Evolutionary conservation across 2,113 vertebrate species (phyloP), one percentile per base, ranked within the genome.

Genomic region (Collichthys lucidus): DNA sequence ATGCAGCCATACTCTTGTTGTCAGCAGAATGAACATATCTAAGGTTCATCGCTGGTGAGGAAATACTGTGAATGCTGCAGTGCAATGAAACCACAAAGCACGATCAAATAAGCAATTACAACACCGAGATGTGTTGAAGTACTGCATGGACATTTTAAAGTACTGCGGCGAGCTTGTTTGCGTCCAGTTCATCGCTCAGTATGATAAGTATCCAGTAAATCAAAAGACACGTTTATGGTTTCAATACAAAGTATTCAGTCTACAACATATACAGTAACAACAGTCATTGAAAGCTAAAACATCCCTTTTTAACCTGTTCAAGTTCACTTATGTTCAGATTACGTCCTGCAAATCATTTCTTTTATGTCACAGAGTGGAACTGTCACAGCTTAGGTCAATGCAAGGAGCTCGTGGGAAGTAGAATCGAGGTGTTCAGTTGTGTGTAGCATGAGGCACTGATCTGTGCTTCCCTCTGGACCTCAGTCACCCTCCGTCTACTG

Each of bases 171-270:
- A 57, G 42, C 52, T 59, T 9, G 8, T 55, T 55, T 49, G 19
- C 2, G 4, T 75, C 29, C 24, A 50, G 5, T 19, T 61, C 31
- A 47, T 52, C 5, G n/a, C 55, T 82, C 46, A 78, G 74, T 77
- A 17, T 59, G 35, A 29, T 88, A 89, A 91, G 83, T 87, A 79
- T 60, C 79, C 80, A 26, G 83, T 90, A 88, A 89, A 76, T 79
- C 75, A 74, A 71, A 94, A 93, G 90, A 94, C 89, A 94, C 93
- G 62, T 92, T 77, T 85, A 84, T 75, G 90, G 83, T 92, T 93
- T 87, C 62, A 69, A 73, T 83, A 82, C 74, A 81, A 91, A 85
- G 64, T 72, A 26, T 70, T 88, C 66, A 74, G 62, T 71, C 80
- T 60, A 81, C 75, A 61, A 80, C 74, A 80, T 53, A 24, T 64